Evolutionary conservation across 2,113 vertebrate species (phyloP).

Genomic region (Girardinichthys multiradiatus): DNA sequence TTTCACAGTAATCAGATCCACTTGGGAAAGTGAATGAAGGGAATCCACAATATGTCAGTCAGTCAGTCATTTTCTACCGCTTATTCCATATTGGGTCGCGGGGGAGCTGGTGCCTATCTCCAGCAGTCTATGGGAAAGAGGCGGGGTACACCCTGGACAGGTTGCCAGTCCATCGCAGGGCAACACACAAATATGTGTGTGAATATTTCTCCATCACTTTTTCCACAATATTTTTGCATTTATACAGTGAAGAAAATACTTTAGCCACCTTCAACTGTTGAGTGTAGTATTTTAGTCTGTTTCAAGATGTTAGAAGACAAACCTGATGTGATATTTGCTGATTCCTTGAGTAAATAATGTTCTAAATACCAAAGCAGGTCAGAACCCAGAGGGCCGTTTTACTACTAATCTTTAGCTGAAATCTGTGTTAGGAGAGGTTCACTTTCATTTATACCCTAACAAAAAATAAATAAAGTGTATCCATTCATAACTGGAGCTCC

Average conservation of each 20-base stretch:
- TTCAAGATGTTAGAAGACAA: neutral
- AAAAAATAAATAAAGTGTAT: conserved; percentile 1
- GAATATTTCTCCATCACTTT: conserved; percentile 24
- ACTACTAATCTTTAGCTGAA: neutral
- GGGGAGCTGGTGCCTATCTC: no score
- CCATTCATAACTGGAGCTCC: conserved; percentile 21
- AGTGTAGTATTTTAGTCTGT: neutral
- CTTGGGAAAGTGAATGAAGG: conserved; percentile 76
- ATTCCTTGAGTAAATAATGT: conserved; percentile 9
- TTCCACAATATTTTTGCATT: conserved; percentile 15
- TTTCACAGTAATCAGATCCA: conserved; percentile 73
- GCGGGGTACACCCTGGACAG: no score
- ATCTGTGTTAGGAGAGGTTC: neutral
- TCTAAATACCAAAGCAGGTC: neutral
- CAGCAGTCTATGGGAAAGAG: no score
- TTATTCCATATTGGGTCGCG: no score
- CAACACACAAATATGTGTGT: no score
- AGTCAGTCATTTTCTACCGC: no score
- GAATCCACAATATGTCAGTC: conserved; percentile 40
- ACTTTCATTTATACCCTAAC: neutral
- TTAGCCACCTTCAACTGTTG: neutral
- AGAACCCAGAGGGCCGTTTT: neutral
- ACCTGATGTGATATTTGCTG: neutral
- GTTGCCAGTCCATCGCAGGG: no score
- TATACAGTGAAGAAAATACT: conserved; percentile 8